Conservation (phyloP, 2,113 vertebrate genomes). For the Vombatus ursinus region DNA sequence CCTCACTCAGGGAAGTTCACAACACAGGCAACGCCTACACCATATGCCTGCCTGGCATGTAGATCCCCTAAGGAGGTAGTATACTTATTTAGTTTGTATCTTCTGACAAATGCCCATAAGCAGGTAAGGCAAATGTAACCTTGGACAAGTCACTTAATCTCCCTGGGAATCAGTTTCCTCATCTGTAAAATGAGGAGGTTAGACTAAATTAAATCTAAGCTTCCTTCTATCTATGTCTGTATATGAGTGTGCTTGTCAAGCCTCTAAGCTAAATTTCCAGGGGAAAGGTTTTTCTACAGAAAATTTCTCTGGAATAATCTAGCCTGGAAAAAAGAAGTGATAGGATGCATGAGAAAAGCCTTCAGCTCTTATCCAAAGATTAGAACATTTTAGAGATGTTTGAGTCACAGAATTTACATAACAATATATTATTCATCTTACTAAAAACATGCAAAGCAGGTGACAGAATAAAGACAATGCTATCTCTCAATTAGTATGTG, state of each 20-base stretch:
- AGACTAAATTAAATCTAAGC: neutral
- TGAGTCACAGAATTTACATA: no score
- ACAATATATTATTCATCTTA: neutral
- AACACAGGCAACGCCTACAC: neutral
- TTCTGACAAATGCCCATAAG: neutral
- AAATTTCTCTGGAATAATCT: neutral
- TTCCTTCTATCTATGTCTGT: neutral
- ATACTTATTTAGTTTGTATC: neutral
- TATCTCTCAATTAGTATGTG: neutral
- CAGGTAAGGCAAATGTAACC: neutral
- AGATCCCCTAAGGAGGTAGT: neutral
- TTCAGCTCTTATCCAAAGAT: no score
- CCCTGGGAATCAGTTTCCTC: neutral
- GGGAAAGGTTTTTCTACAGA: neutral
- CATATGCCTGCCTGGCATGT: neutral
- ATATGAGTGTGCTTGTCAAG: neutral
- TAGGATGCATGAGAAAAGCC: no score
- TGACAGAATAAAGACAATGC: neutral
- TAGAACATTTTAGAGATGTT: no score
- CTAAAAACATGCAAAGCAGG: neutral
- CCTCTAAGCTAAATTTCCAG: neutral
- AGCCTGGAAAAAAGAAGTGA: neutral
- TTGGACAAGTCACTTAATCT: neutral
- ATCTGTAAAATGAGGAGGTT: neutral
- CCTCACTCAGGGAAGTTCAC: neutral